Evolutionary conservation across 2,113 vertebrate genomes (phyloP), one percentile per base, ranked within the genome.

Genomic region (Burhinus oedicnemus): DNA sequence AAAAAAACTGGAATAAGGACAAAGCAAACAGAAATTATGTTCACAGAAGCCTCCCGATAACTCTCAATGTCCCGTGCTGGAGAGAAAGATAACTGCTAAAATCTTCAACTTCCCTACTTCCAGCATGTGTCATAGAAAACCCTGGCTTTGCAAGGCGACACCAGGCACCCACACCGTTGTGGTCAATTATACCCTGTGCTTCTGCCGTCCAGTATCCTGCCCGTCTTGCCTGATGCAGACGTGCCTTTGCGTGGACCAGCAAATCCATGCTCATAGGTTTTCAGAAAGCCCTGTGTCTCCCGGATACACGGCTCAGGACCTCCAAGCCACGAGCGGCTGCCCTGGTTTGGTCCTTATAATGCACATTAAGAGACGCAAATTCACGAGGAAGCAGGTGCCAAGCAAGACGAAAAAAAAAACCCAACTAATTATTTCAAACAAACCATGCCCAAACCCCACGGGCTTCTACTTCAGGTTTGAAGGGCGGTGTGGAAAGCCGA

Each of bases 251-350:
- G 34, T 29, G 77, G 49, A 29, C 19, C 51, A 57, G n/a, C 45
- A 89, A 19, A 81, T 25, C 40, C 30, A 20, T 8, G 32, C 23
- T 38, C 14, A 12, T 0, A 45, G 8, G 23, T 36, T 87, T 65
- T 40, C 6, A 11, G 60, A 64, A 83, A 83, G 44, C 22, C 11
- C 11, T 2, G 0, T 57, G 34, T 42, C 54, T 71, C 44, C 11
- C 2, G 12, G 47, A 20, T 45, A 30, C 26, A 13, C 0, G 0
- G 32, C 40, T 71, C 38, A 51, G 57, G 36, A 58, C 22, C 13
- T 68, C n/a, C n/a, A 54, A 54, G 44, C 7, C 2, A 1, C 0
- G 3, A 94, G 47, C 2, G 2, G 34, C 47, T 79, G 34, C 34
- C 61, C 20, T n/a, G 36, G 8, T 69, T 84, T 88, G 82, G 22